Evolutionary conservation across 2,113 vertebrate genomes (phyloP).

Genomic region (Sarotherodon lohbergeri): DNA sequence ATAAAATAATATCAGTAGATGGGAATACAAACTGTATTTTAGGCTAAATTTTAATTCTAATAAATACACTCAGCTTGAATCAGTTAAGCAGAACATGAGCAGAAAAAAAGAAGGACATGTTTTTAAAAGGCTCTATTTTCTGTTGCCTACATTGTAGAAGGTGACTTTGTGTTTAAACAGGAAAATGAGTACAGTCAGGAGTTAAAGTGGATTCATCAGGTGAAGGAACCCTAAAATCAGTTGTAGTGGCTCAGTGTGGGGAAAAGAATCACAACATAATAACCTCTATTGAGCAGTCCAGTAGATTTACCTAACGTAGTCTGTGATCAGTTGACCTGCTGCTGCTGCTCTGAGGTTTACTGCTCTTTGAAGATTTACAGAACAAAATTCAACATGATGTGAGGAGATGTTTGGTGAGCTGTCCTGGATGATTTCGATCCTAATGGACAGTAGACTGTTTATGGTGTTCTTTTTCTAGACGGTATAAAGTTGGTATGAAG

Average conservation of each 20-base stretch:
- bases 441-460: neutral
- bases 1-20: neutral
- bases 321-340: neutral
- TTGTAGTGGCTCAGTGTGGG: fast-evolving
- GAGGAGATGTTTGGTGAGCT: neutral
- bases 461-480: neutral
- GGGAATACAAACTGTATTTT: neutral
- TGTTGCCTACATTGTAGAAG: neutral
- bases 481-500: neutral
- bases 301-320: neutral
- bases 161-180: neutral
- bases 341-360: neutral
- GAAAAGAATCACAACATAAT: neutral
- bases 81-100: neutral
- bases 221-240: neutral
- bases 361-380: neutral
- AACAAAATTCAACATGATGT: neutral
- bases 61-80: neutral
- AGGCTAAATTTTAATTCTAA: neutral
- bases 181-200: neutral
- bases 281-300: neutral
- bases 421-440: neutral
- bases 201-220: neutral
- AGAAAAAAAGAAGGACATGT: neutral
- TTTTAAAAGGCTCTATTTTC: neutral